Conservation (phyloP, 2,888 invertebrate species). For the Xanthia icteritia region DNA sequence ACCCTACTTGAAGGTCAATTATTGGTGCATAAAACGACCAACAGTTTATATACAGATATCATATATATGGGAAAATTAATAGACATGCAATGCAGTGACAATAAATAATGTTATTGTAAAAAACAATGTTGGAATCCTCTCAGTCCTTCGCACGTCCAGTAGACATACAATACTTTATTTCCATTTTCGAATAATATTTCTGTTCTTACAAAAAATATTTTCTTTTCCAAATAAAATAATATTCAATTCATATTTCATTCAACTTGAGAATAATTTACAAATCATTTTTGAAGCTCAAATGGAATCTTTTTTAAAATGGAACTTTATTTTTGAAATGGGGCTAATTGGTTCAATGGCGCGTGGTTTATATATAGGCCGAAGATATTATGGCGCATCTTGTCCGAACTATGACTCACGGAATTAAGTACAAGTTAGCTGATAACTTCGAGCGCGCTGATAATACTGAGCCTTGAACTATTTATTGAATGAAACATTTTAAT, state of each 20-base stretch:
- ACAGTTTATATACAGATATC: not conserved
- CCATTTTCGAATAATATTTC: not conserved
- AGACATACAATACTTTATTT: conserved; percentile 3
- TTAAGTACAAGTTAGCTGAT: conserved; percentile 49
- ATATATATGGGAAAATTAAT: not conserved
- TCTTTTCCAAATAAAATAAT: not conserved
- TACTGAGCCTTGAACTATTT: conserved; percentile 17
- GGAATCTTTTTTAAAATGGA: not conserved
- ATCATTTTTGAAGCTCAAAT: not conserved
- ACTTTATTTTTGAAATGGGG: not conserved
- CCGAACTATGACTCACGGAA: not conserved
- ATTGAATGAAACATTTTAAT: not conserved
- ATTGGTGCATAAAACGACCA: not conserved
- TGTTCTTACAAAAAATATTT: not conserved
- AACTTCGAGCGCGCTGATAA: conserved; percentile 55
- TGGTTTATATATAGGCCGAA: conserved; percentile 20
- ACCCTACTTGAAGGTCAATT: not conserved
- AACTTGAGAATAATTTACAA: not conserved
- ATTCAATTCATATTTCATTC: not conserved
- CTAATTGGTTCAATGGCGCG: not conserved
- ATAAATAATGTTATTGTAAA: not conserved
- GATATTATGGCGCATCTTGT: not conserved
- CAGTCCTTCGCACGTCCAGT: not conserved
- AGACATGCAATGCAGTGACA: not conserved
- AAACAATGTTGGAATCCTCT: too few relatives aligned